Evolutionary conservation across 2,113 vertebrate species (phyloP).

Genomic region (Prionailurus bengalensis): DNA sequence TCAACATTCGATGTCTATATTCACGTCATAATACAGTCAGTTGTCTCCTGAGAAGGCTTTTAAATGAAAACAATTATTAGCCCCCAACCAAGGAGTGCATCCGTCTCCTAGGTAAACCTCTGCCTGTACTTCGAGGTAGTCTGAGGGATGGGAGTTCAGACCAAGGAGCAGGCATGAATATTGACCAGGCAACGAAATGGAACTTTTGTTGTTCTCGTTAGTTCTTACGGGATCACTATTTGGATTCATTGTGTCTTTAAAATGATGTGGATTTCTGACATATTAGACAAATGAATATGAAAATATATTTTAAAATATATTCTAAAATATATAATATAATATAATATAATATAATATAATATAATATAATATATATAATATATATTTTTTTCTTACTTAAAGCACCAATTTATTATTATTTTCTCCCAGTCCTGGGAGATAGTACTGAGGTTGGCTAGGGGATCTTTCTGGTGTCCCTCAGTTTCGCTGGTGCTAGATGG

Average conservation of each 20-base stretch:
- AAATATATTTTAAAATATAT: background rate
- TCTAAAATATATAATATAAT: background rate
- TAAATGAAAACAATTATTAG: conserved; percentile 62
- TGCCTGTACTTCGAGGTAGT: background rate
- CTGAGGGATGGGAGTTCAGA: background rate
- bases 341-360: too few species aligned
- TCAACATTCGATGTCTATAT: background rate
- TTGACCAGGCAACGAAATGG: background rate
- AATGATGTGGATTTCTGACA: background rate
- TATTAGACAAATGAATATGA: background rate
- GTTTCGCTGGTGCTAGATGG: background rate
- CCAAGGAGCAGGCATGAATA: background rate
- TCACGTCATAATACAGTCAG: background rate
- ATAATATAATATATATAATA: background rate
- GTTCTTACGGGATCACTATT: background rate
- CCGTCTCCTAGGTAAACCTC: background rate
- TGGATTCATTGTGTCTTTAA: conserved; percentile 43
- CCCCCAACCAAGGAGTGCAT: background rate
- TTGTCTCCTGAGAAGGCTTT: conserved; percentile 32
- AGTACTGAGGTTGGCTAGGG: background rate
- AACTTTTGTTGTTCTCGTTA: background rate
- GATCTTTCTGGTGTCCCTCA: background rate
- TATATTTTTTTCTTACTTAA: background rate
- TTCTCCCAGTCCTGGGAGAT: background rate
- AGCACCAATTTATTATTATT: background rate